These are phyloP conservation scores for Harpalus rubripes DNA, from an alignment of 2,888 invertebrate species.

Conservation along the genomic window DNA sequence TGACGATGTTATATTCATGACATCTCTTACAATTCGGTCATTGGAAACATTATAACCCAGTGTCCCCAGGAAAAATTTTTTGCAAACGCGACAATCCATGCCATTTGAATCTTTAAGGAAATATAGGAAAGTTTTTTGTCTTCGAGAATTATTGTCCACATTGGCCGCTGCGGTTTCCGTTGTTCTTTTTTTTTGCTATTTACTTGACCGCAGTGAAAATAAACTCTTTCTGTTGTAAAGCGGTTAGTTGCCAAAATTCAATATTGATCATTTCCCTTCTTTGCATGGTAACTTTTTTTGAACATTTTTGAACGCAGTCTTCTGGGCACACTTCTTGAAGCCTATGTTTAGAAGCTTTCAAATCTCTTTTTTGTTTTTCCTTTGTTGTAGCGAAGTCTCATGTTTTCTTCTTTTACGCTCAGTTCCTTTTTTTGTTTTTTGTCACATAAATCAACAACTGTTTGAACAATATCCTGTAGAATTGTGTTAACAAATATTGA, in stretches of 20 bases:
- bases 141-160: slow-evolving; percentile 37
- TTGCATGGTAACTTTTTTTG: slow-evolving; percentile 58
- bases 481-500: neutral
- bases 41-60: slow-evolving; percentile 26
- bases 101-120: neutral
- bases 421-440: slow-evolving; percentile 11
- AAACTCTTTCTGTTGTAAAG: slow-evolving; percentile 65
- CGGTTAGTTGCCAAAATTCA: slow-evolving; percentile 66
- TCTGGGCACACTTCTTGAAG: slow-evolving; percentile 63
- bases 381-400: slow-evolving; percentile 63
- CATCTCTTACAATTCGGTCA: slow-evolving; percentile 26
- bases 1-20: slow-evolving; percentile 9
- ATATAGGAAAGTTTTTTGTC: slow-evolving; percentile 13
- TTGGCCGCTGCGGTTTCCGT: neutral
- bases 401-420: slow-evolving; percentile 66
- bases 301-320: slow-evolving; percentile 65
- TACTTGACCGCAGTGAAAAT: slow-evolving; percentile 62
- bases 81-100: slow-evolving; percentile 34
- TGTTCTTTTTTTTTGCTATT: slow-evolving; percentile 58
- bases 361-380: slow-evolving; percentile 64
- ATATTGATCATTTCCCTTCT: slow-evolving; percentile 65
- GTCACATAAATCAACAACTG: neutral
- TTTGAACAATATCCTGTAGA: neutral
- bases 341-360: slow-evolving; percentile 52
- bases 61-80: slow-evolving; percentile 10